Conservation (phyloP, 2,113 vertebrate species). For the Sinocyclocheilus anophthalmus region DNA sequence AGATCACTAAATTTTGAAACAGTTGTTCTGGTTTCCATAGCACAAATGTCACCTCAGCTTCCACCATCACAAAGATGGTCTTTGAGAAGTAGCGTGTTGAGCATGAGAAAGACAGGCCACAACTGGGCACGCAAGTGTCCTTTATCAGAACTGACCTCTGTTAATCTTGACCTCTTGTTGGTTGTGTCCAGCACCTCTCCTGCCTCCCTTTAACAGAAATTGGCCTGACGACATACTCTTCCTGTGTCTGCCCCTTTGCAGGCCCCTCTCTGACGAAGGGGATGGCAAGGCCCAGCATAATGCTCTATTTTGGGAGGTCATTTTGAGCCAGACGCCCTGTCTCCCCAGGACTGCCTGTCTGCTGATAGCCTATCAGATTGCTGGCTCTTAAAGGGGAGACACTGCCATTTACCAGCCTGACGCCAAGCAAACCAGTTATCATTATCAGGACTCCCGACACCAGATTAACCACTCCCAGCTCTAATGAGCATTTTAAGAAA, state of each 20-base stretch:
- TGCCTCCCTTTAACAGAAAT: conserved; percentile 78
- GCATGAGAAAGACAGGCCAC: conserved; percentile 10
- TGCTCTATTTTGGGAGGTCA: conserved; percentile 80
- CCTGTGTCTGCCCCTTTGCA: conserved; percentile 71
- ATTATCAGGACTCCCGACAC: conserved; percentile 67
- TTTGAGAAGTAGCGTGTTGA: background rate
- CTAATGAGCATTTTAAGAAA: conserved; percentile 77
- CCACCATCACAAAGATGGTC: conserved; percentile 2
- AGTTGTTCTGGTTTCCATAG: background rate
- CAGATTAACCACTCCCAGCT: conserved; percentile 78
- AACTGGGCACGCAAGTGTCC: background rate
- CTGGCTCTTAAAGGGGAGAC: conserved; percentile 81
- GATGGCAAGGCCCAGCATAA: conserved; percentile 63
- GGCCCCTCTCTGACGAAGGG: conserved; percentile 60
- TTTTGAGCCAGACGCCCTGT: conserved; percentile 78
- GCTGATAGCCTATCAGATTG: conserved; percentile 85
- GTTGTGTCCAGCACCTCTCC: conserved; percentile 68
- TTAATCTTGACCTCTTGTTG: conserved; percentile 32
- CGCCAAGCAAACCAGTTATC: conserved; percentile 82
- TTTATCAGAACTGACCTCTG: conserved; percentile 12
- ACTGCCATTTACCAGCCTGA: conserved; percentile 81
- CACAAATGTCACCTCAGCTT: background rate
- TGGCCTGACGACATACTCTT: conserved; percentile 83
- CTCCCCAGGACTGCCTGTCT: conserved; percentile 77
- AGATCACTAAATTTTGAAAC: background rate